Evolutionary conservation across 1,140 invertebrate genomes (phyloP), one percentile per base, ranked within the genome.

Genomic region (Phenacoccus solenopsis): DNA sequence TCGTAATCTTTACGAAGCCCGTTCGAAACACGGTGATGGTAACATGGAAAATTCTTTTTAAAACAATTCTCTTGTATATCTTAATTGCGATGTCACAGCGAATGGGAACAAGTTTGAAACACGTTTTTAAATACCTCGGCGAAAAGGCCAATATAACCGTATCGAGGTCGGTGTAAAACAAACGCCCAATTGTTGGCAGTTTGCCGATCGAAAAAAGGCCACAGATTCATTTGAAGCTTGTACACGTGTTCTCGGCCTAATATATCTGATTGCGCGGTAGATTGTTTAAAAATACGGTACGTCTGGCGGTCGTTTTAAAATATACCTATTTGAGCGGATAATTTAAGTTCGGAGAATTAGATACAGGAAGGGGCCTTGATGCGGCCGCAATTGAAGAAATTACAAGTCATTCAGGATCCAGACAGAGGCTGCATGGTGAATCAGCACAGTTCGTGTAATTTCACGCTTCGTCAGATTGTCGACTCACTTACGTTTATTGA

Each of bases 361-460:
- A n/a, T n/a, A n/a, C n/a, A n/a, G n/a, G n/a, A n/a, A n/a, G n/a
- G n/a, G 38, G 20, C 20, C 38, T 49, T 49, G 20, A 49, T 49
- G 12, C 38, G 3, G 38, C 38, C 38, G 20, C 38, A 49, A 49
- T 49, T 49, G 5, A 49, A 49, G 38, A 49, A 49, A 49, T 49
- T 49, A 49, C 38, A 49, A 49, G 38, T 49, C 38, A 49, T 49
- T 49, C 38, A 49, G 38, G 12, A 49, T 49, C 20, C 38, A 49
- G 38, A 49, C 38, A 16, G 38, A 10, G 5, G 13, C 3, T 49
- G 38, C 38, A n/a, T 49, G 38, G 38, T 49, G 38, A 49, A 49
- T 49, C 38, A 49, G 38, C 38, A n/a, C n/a, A 49, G 38, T n/a
- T 49, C 38, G 38, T 49, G 38, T 49, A 49, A 49, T 49, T 49